Evolutionary conservation across 1,140 invertebrate species (phyloP), one percentile per base, ranked within the genome.

Genomic region (Microplitis demolitor): DNA sequence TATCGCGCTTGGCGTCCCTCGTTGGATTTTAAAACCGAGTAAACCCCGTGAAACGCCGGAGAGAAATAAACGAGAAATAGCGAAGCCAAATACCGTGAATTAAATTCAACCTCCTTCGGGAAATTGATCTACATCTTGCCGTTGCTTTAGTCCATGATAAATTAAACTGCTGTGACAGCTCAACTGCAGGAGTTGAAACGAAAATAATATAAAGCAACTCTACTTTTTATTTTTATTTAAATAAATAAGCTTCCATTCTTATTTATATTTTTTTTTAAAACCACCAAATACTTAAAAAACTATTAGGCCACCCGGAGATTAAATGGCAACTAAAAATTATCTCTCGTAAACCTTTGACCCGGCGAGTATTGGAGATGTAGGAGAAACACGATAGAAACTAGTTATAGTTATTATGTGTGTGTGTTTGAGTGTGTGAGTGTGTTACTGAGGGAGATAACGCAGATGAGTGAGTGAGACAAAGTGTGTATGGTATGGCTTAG

Each of bases 61-160:
- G 39, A 45, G 39, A 45, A 68, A 68, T 68, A 66, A 68, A 68
- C 66, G 66, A 68, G 66, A 68, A 54, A 68, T 53, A 54, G 33
- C 66, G 45, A 50, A 34, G 54, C 50, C 66, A 68, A 68, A 68
- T 68, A 68, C 66, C 66, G 51, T 68, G 66, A 68, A 53, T 68
- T 68, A 68, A 51, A 68, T 56, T 56, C 24, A 33, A 54, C 16
- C 34, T 68, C 51, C n/a, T 56, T 51, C 31, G 51, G 34, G 51
- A 58, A 58, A 58, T 58, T 58, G 56, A 58, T 58, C 56, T 24
- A 58, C 56, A 58, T 58, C 24, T 58, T 58, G 56, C 56, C 16
- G 64, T 51, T 37, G 51, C 64, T 66, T 66, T 66, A 58, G 14
- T 58, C 14, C 56, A 58, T 58, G 24, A 58, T 58, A 58, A 58